phyloP scores from a whole-genome alignment of 2,888 invertebrate genomes.

The Criorhina ranunculi region DNA sequence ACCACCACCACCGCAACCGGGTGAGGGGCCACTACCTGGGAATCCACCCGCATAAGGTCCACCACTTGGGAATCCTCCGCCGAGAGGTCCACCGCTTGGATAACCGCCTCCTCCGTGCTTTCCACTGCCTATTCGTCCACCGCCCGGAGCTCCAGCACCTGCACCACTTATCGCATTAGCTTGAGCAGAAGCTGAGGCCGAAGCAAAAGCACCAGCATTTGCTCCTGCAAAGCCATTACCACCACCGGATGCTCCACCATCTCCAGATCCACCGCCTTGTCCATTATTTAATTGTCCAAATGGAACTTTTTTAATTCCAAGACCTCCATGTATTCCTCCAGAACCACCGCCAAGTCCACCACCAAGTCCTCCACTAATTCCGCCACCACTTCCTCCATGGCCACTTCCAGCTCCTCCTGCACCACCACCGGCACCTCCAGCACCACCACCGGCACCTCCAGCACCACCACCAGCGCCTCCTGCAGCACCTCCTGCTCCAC shows the following conservation, averaged over 20 bases:
- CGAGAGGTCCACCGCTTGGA: slow-evolving; percentile 55
- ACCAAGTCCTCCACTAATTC: slow-evolving; percentile 23
- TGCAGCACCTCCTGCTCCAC: slow-evolving; percentile 37
- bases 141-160: slow-evolving; percentile 5
- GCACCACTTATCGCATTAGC: slow-evolving; percentile 51
- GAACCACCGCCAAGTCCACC: slow-evolving; percentile 25
- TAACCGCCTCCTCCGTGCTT: slow-evolving; percentile 57
- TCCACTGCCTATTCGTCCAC: slow-evolving; percentile 48
- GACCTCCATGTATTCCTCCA: slow-evolving; percentile 16
- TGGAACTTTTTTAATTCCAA: not conserved
- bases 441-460: not conserved
- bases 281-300: no score
- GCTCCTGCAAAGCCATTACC: slow-evolving; percentile 39
- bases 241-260: slow-evolving; percentile 24
- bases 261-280: slow-evolving; percentile 26
- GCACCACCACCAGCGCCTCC: slow-evolving; percentile 20
- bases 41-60: slow-evolving; percentile 54
- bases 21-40: slow-evolving; percentile 41
- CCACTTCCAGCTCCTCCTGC: slow-evolving; percentile 50
- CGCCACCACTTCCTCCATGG: slow-evolving; percentile 59
- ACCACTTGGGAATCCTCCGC: slow-evolving; percentile 46
- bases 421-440: slow-evolving; percentile 5
- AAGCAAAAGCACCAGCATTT: slow-evolving; percentile 47
- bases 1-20: slow-evolving; percentile 55
- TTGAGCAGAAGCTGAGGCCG: slow-evolving; percentile 42